Evolutionary conservation across 2,888 invertebrate genomes (phyloP).

Genomic region (Chrysotoxum bicinctum): DNA sequence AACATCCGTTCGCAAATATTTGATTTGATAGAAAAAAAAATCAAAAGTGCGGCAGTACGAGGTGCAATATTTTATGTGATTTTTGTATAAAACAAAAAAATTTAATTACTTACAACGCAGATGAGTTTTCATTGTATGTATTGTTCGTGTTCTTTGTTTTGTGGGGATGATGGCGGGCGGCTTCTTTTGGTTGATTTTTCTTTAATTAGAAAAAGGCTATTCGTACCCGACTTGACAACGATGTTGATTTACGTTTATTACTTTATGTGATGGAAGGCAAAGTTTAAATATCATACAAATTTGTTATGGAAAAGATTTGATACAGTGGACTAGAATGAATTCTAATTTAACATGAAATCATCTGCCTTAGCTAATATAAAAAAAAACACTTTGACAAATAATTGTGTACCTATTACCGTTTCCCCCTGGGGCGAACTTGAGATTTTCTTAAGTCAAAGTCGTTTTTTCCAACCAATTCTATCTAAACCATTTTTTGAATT

Average conservation of each 20-base stretch:
- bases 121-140: not conserved
- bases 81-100: not conserved
- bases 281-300: not conserved
- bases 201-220: not conserved
- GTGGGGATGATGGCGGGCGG: not conserved
- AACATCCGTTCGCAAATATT: slow-evolving; percentile 69
- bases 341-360: not conserved
- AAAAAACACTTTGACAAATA: not conserved
- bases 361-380: not conserved
- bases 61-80: slow-evolving; percentile 52
- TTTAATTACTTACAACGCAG: slow-evolving; percentile 3
- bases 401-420: too few species aligned
- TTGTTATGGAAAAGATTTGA: not conserved
- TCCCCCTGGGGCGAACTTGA: too few species aligned
- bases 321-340: not conserved
- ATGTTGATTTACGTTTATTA: slow-evolving; percentile 7
- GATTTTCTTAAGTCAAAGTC: too few species aligned
- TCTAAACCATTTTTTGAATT: too few species aligned
- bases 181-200: not conserved
- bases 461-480: too few species aligned
- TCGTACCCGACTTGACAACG: not conserved
- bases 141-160: not conserved
- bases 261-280: not conserved
- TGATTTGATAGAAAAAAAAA: slow-evolving; percentile 63
- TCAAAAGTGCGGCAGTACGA: not conserved